Evolutionary conservation across 2,113 vertebrate species (phyloP), one percentile per base, ranked within the genome.

Genomic region (Aix galericulata): DNA sequence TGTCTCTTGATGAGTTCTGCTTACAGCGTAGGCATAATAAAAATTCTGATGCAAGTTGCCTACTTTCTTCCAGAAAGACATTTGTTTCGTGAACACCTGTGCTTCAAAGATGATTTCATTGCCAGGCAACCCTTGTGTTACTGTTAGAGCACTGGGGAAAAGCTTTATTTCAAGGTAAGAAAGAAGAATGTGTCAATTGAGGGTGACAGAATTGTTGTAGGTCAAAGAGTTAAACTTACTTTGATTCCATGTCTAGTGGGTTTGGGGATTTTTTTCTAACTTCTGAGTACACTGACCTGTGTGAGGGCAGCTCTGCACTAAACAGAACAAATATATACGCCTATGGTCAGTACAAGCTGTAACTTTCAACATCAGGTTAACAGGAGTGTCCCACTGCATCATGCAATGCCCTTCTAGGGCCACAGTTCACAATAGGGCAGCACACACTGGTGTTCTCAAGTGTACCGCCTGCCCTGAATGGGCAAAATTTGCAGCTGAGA

Each of bases 141-240:
- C 25, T 71, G 86, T 82, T 88, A 94, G 75, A 95, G 80, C 83
- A 83, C 86, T 32, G 48, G 67, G 79, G 76, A 88, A 94, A 94
- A 88, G 68, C 82, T 81, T 95, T 83, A 83, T 81, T 95, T 80
- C 90, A 82, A 75, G 86, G 62, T 88, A 93, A 88, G 75, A 94
- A 91, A 85, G 67, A 91, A 58, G 5, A 88, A 90, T 0, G 0
- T 90, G 79, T 53, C 90, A 95, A 81, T 10, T 95, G 75, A 94
- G 44, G 66, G 83, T 86, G 91, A 88, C 80, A 92, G 86, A 94
- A 80, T 31, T 59, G 59, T 88, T 96, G 92, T 83, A 95, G 76
- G 93, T 95, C 90, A 94, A 88, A 85, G 59, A 82, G 90, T 88
- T 89, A 94, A 96, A 88, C 62, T 80, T 89, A 76, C 68, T 87